Base-by-base conservation (phyloP, 35 echinoderm and acorn worm species). In the Amphiura filiformis region DNA sequence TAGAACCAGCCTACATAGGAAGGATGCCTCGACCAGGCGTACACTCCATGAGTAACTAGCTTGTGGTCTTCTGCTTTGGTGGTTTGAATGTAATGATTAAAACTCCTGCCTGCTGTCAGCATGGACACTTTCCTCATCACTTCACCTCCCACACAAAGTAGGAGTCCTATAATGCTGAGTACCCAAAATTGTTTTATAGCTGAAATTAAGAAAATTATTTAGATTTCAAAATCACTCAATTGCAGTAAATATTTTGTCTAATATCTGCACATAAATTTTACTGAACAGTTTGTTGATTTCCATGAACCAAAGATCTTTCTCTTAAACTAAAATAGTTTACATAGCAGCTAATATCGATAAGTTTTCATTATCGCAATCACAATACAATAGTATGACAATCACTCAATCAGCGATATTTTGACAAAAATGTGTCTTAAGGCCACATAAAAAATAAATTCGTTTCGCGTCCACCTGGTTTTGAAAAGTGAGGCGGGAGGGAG, bases 1-100 rank as follows among this genome's bases (percentile, higher is more conserved):
- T 94, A 99, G 85, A 99, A 99, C 96, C 96, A 99, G 34, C 96
- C 96, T 3, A 99, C 96, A 39, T 99, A 99, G 17, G 96, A 94
- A 0, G 96, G 96, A 32, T 99, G 96, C 75, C 96, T 86, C 1
- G 92, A 99, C 96, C 93, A 99, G 18, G 90, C 88, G 70, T 99
- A 99, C 1, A 99, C 84, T 22, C 96, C 96, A 49, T 93, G 89
- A 0, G 96, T 99, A 38, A 99, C 90, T 31, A 99, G 81, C 15
- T 84, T 57, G 33, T 99, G 96, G 77, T 94, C 90, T 32, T 86
- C 84, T 2, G 90, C 89, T 39, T 89, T 91, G 12, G 90, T 92
- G 37, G 90, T 87, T 79, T 99, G 96, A 80, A 99, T 94, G 44
- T 94, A 94, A 81, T 99, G 93, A 38, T 99, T 99, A 57, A 99